Percentiles rank a stretch among this genome's conserved stretches.
Evolutionary conservation across 2,888 invertebrate species (phyloP).

Genomic region (Diplazon laetatorius): DNA sequence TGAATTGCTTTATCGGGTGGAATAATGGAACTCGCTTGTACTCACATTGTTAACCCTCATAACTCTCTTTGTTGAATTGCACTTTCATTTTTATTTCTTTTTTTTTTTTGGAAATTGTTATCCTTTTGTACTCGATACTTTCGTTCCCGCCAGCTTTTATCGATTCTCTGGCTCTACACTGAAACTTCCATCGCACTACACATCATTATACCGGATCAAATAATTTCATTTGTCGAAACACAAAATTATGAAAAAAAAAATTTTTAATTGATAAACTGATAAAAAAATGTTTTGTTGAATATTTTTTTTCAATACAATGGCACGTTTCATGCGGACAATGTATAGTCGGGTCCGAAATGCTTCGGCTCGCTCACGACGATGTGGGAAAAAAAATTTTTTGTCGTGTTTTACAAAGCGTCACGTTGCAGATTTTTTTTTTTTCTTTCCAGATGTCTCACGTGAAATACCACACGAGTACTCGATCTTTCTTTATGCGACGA

Average conservation of each 20-base stretch:
- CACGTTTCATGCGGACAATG: neutral
- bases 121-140: neutral
- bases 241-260: too few relatives aligned
- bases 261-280: too few relatives aligned
- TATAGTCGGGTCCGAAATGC: neutral
- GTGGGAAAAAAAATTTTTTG: neutral
- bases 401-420: conserved; percentile 17
- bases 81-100: conserved; percentile 59
- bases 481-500: conserved; percentile 40
- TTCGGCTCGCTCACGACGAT: neutral
- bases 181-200: neutral
- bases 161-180: neutral
- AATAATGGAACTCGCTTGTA: conserved; percentile 78
- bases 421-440: conserved; percentile 8
- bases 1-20: conserved; percentile 81
- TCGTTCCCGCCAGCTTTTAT: neutral
- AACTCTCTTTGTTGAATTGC: conserved; percentile 75
- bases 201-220: too few relatives aligned
- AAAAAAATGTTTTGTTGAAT: too few relatives aligned
- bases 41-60: conserved; percentile 75
- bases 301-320: too few relatives aligned
- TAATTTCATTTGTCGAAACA: too few relatives aligned
- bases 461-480: conserved; percentile 33
- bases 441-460: conserved; percentile 22
- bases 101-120: conserved; percentile 70